Conservation (phyloP, 1,140 invertebrate species). For the Drosophila subpulchrella region DNA sequence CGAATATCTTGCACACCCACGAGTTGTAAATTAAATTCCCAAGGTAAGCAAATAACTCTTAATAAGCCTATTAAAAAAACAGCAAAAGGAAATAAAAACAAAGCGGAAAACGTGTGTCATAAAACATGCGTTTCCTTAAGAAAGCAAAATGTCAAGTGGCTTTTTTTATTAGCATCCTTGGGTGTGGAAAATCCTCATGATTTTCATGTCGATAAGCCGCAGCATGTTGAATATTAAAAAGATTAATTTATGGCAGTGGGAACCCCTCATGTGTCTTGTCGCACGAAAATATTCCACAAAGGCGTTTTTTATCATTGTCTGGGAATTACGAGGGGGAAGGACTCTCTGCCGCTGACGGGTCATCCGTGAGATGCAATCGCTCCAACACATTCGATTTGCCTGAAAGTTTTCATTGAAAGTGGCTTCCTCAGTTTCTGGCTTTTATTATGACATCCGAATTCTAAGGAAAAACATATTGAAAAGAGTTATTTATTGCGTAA, state of each 20-base stretch:
- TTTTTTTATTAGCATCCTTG: conserved; percentile 53
- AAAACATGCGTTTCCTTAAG: conserved; percentile 36
- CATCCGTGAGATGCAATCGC: conserved; percentile 27
- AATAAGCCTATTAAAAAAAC: conserved; percentile 65
- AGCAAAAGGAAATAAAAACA: conserved; percentile 11
- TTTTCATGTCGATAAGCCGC: conserved; percentile 46
- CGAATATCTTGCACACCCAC: conserved; percentile 28
- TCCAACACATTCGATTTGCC: conserved; percentile 12
- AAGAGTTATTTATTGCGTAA: conserved; percentile 17
- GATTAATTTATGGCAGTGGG: conserved; percentile 45
- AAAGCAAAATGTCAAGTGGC: conserved; percentile 54
- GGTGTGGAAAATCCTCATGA: conserved; percentile 32
- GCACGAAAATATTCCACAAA: conserved; percentile 21
- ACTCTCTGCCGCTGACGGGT: conserved; percentile 12
- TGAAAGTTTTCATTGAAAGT: neutral
- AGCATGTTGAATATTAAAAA: conserved; percentile 53
- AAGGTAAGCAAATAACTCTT: conserved; percentile 73
- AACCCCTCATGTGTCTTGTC: conserved; percentile 13
- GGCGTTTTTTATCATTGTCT: conserved; percentile 11
- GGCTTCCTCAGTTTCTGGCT: conserved; percentile 22
- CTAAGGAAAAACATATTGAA: conserved; percentile 16
- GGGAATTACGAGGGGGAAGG: neutral
- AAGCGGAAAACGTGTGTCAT: conserved; percentile 26
- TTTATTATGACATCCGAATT: conserved; percentile 19
- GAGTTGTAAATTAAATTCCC: conserved; percentile 72